phyloP scores from a whole-genome alignment of 2,113 vertebrate species.

The Protobothrops mucrosquamatus region DNA sequence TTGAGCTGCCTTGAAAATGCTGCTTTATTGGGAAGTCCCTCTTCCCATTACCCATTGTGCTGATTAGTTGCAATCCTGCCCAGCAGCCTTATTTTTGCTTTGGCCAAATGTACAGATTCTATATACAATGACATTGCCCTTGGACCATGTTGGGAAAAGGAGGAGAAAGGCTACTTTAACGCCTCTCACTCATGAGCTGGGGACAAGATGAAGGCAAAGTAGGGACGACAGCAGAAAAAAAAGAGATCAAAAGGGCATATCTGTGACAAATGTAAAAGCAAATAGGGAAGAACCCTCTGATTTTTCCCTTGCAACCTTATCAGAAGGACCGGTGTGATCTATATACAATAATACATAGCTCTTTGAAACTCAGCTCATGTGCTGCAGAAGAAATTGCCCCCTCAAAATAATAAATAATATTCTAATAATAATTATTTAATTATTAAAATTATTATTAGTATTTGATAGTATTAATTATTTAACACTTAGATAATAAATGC shows the following conservation, averaged over 20 bases:
- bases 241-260: neutral
- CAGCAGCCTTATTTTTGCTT: neutral
- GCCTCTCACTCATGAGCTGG: neutral
- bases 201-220: neutral
- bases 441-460: too few species aligned
- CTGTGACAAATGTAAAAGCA: neutral
- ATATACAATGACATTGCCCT: neutral
- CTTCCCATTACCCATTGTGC: neutral
- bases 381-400: neutral
- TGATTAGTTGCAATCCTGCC: neutral
- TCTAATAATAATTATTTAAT: neutral
- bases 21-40: neutral
- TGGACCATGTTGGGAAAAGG: neutral
- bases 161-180: neutral
- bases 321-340: neutral
- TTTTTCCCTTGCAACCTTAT: neutral
- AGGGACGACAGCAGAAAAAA: neutral
- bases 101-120: neutral
- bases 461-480: neutral
- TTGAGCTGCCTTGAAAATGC: neutral
- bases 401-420: neutral
- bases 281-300: neutral
- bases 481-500: neutral
- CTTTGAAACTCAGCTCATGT: neutral
- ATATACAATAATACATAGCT: neutral